Evolutionary conservation across 2,888 invertebrate genomes (phyloP), one percentile per base, ranked within the genome.

Genomic region (Spodoptera picta): DNA sequence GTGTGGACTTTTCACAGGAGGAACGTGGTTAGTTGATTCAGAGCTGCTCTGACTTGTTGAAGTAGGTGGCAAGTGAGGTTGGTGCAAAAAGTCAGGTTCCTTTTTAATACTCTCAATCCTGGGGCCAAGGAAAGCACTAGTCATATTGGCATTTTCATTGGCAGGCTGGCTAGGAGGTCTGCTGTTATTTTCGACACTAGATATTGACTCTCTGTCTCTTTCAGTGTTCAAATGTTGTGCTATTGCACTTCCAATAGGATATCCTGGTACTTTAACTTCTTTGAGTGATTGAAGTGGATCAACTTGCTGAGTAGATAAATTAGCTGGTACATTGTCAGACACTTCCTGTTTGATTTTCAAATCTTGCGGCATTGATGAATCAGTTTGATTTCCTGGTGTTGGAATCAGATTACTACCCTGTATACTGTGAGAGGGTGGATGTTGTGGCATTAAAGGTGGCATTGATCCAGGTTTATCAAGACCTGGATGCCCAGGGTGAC

Each of bases 271-370:
- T 94, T 97, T 97, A 0, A 97, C 97, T 87, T 97, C 97, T 85
- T 97, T 97, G 9, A 97, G 90, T 75, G 97, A 97, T 83, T 97
- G 97, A 71, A 97, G 86, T 3, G 97, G 97, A 92, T 97, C 97
- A 31, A 93, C 92, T 62, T 92, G 90, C 68, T 95, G 95, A 51
- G 95, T 94, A 47, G 95, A 94, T 47, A 94, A 82, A 81, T 94
- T 94, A 54, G 94, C 93, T 65, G 95, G 92, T 81, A 94, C 87
- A 73, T 87, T 92, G 70, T 95, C 95, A 69, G 95, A 93, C 80
- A 95, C 83, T 93, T 96, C 90, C 91, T 94, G 92, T 77, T 95
- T 95, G 41, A 95, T 95, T 85, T 95, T 95, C 59, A 95, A 85
- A 78, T 95, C 95, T 75, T 94, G 95, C 42, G 94, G 94, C 90